Evolutionary conservation across 2,888 invertebrate species (phyloP), one percentile per base, ranked within the genome.

Genomic region (Hedya salicella): DNA sequence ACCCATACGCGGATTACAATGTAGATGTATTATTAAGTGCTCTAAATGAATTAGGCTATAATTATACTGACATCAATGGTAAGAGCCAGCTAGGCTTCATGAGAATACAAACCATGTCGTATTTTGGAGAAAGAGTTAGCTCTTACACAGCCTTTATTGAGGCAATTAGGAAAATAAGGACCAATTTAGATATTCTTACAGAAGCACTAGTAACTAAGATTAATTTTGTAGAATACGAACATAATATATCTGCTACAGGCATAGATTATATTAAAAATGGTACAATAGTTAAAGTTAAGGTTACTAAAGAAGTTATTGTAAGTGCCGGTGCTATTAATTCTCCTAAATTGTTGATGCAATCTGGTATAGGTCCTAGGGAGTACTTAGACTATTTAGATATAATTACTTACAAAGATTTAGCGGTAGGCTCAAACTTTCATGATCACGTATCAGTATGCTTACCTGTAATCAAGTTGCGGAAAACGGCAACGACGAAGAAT

Each of bases 401-500:
- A 21, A 80, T 80, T 70, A 80, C 83, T 2, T 68, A 80, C 36
- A 78, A 78, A 62, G 88, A 91, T 76, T 78, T 92, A 56, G 89
- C 91, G 0, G 90, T 92, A 0, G 92, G 92, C 19, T 82, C 80
- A 9, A 92, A 92, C 68, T 90, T 92, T 70, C 92, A 92, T n/a
- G 92, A 92, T 70, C 92, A 92, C 73, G 52, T 92, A 17, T 86
- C 90, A 1, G 86, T 92, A 0, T 92, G 92, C 70, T 77, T 92
- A 39, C 91, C 92, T 11, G 88, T 91, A 4, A 86, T 92, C 40
- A 88, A 83, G 62, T 70, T 91, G 57, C 78, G 79, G 14, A 89
- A 85, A 67, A 89, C 89, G 0, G 77, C 85, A 1, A 92, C 90
- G 3, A 80, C 75, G 8, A 78, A 78, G 0, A 88, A 81, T 62